These are phyloP conservation scores for Pterostichus niger DNA, from an alignment of 2,888 invertebrate genomes.

Conservation along the genomic window DNA sequence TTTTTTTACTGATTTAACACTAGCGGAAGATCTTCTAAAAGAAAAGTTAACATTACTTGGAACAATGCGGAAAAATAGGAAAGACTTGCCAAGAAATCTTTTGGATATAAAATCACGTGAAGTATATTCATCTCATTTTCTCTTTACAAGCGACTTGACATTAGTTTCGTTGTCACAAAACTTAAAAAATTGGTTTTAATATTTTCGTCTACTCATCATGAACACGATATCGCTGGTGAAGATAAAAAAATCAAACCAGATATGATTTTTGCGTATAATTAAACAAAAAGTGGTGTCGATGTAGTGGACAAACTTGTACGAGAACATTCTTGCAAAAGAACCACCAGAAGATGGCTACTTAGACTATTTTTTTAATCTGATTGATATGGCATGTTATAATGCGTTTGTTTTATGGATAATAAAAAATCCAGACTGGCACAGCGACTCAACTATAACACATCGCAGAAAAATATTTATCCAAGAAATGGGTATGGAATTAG, in stretches of 20 bases:
- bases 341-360: constrained; percentile 21
- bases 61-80: constrained; percentile 18
- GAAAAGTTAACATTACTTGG: constrained; percentile 32
- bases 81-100: constrained; percentile 29
- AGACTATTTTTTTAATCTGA: constrained; percentile 27
- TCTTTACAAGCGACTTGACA: constrained; percentile 13
- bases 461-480: constrained; percentile 22
- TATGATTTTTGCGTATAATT: constrained; percentile 30
- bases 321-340: constrained; percentile 32
- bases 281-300: constrained; percentile 35
- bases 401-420: constrained; percentile 33
- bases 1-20: constrained; percentile 36
- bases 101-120: constrained; percentile 8
- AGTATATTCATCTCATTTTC: constrained; percentile 25
- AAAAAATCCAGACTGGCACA: constrained; percentile 24
- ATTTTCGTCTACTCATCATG: constrained; percentile 36
- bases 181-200: constrained; percentile 7
- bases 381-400: constrained; percentile 35
- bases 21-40: constrained; percentile 18
- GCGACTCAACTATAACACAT: constrained; percentile 31
- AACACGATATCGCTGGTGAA: neutral
- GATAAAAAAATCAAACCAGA: constrained; percentile 1
- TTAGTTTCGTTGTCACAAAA: constrained; percentile 32
- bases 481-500: neutral
- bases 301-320: constrained; percentile 24